Evolutionary conservation across 2,113 vertebrate genomes (phyloP).

Genomic region (Phalacrocorax brasilianus): DNA sequence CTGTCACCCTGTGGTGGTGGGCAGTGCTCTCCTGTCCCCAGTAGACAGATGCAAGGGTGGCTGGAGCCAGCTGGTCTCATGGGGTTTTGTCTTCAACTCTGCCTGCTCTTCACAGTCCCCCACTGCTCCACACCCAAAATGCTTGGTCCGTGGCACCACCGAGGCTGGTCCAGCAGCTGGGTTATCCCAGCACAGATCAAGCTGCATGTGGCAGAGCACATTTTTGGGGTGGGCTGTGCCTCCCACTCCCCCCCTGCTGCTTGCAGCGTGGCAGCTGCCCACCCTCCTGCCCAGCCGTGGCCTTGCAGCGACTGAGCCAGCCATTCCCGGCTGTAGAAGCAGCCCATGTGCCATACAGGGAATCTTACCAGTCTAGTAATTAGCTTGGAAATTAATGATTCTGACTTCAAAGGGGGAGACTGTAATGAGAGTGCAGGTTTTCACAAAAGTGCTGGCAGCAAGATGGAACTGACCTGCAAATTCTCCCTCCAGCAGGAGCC

Average conservation of each 20-base stretch:
- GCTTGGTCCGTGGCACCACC: fast-evolving
- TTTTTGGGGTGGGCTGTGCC: not conserved
- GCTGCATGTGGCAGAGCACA: not conserved
- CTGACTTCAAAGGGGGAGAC: not conserved
- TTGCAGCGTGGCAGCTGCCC: not conserved
- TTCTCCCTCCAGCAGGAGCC: not conserved
- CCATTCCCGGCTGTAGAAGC: not conserved
- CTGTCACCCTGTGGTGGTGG: not conserved
- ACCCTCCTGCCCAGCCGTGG: not conserved
- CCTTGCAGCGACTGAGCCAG: fast-evolving
- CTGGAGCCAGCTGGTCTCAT: not conserved
- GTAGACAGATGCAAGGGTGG: not conserved
- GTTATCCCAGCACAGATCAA: not conserved
- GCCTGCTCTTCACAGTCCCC: not conserved
- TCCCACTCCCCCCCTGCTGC: not conserved
- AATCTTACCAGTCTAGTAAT: not conserved
- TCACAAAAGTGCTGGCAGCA: not conserved
- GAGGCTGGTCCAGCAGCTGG: not conserved
- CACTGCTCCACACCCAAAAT: not conserved
- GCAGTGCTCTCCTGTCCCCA: not conserved
- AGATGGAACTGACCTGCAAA: not conserved
- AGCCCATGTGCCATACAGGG: not conserved
- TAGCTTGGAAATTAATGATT: not conserved
- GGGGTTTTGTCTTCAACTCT: not conserved
- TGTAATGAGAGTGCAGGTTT: fast-evolving